These are phyloP conservation scores for Lepetodrilus schrolli DNA, from an alignment of 2,888 invertebrate species.

Conservation along the genomic window DNA sequence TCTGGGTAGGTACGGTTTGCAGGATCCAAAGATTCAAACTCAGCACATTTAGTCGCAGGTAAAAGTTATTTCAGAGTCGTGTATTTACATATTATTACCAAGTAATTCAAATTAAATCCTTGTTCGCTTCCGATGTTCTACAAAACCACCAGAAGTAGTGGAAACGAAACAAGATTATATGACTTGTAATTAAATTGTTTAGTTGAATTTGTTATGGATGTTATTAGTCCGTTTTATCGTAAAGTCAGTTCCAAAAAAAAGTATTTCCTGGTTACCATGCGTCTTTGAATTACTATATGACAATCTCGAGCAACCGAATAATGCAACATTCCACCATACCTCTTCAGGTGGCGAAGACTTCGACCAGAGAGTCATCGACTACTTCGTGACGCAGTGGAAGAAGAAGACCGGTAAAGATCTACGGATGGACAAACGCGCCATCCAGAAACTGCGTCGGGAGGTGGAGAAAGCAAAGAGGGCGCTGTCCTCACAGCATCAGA, in stretches of 20 bases:
- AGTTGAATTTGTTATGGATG: too few relatives aligned
- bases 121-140: too few relatives aligned
- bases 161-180: too few relatives aligned
- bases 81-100: not conserved
- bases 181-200: too few relatives aligned
- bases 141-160: too few relatives aligned
- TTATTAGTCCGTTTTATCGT: not conserved
- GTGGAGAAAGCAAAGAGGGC: slow-evolving; percentile 98
- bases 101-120: too few relatives aligned
- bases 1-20: slow-evolving; percentile 79
- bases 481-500: slow-evolving; percentile 94
- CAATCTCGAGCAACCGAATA: not conserved
- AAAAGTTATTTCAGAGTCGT: not conserved
- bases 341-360: slow-evolving; percentile 93
- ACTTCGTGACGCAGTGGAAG: slow-evolving; percentile 98
- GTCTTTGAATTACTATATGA: not conserved
- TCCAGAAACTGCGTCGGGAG: slow-evolving; percentile 95
- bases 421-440: slow-evolving; percentile 92
- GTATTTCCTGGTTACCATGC: too few relatives aligned
- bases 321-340: not conserved
- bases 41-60: not conserved
- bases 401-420: slow-evolving; percentile 99
- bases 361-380: slow-evolving; percentile 98
- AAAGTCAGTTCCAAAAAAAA: too few relatives aligned
- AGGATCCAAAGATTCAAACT: not conserved